Conservation (phyloP, 1,140 invertebrate genomes). For the Saxidomus purpurata region DNA sequence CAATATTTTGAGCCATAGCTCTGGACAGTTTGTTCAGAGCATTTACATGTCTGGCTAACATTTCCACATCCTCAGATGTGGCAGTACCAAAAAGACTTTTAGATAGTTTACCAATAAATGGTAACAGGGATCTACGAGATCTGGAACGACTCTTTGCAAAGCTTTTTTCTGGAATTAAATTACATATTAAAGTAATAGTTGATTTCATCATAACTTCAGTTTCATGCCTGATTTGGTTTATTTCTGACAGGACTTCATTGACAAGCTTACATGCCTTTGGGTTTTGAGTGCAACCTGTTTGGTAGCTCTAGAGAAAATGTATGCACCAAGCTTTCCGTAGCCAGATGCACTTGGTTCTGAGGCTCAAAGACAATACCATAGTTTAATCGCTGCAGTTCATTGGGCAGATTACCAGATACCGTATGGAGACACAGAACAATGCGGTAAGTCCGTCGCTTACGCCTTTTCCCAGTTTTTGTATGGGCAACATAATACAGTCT, state of each 20-base stretch:
- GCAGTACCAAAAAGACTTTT: constrained; percentile 16
- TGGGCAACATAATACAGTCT: constrained; percentile 1
- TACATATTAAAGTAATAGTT: neutral
- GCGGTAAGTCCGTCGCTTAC: neutral
- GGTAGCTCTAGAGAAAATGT: neutral
- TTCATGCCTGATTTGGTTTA: neutral
- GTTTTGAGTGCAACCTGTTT: neutral
- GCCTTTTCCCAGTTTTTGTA: neutral
- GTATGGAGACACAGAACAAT: neutral
- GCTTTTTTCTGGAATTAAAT: neutral
- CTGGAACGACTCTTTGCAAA: neutral
- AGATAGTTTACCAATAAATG: constrained; percentile 9
- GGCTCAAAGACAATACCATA: neutral
- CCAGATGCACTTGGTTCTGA: neutral
- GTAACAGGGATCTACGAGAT: neutral
- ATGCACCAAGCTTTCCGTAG: neutral
- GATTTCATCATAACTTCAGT: neutral
- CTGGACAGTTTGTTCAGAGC: neutral
- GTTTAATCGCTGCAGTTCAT: constrained; percentile 5
- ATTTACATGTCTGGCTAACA: constrained; percentile 5
- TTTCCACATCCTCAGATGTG: neutral
- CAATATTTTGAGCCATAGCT: neutral
- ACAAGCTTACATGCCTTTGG: neutral
- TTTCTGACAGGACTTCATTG: neutral
- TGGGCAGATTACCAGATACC: neutral